phyloP scores from a whole-genome alignment of 2,888 invertebrate genomes.

The Tromatobia lineatoria region DNA sequence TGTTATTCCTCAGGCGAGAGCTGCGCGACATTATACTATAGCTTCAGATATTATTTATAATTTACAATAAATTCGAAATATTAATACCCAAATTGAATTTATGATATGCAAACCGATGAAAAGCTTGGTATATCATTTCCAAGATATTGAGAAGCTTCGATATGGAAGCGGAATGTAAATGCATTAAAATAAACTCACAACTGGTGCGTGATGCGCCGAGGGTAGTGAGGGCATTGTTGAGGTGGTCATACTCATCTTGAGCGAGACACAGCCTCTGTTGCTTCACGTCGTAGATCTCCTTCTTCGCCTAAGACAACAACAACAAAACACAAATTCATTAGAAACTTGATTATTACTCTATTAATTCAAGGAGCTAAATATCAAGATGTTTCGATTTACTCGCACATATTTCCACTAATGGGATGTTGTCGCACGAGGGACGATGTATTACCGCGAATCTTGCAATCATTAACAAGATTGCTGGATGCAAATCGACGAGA shows the following conservation, averaged over 20 bases:
- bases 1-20: background rate
- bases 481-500: conserved; percentile 42
- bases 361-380: background rate
- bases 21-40: too few species aligned
- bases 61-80: background rate
- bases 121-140: background rate
- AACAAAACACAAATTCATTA: conserved; percentile 28
- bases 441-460: conserved; percentile 4
- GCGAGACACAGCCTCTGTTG: conserved; percentile 97
- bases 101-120: background rate
- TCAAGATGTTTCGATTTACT: background rate
- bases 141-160: too few species aligned
- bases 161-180: too few species aligned
- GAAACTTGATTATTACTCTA: background rate
- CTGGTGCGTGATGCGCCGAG: conserved; percentile 96
- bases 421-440: background rate
- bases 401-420: background rate
- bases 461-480: conserved; percentile 29
- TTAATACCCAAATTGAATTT: background rate
- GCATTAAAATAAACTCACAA: conserved; percentile 89
- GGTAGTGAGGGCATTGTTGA: conserved; percentile 94
- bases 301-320: conserved; percentile 94
- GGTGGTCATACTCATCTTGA: conserved; percentile 97
- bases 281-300: conserved; percentile 98
- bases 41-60: too few species aligned